Evolutionary conservation across 2,888 invertebrate species (phyloP).

Genomic region (Apomyelois bistriatella): DNA sequence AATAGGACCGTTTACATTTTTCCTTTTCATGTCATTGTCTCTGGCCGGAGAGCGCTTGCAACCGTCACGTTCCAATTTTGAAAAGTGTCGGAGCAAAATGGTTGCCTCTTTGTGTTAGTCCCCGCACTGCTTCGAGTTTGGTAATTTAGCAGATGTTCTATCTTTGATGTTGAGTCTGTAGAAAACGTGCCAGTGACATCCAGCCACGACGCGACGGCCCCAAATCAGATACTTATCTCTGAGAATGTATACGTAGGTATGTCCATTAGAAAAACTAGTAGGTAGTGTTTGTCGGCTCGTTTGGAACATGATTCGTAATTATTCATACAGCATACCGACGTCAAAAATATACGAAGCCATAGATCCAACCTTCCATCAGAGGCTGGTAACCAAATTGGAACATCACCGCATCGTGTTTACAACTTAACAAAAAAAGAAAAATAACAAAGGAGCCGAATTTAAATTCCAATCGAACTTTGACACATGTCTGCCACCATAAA

Average conservation of each 20-base stretch:
- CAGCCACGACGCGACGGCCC: conserved; percentile 24
- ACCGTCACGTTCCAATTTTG: conserved; percentile 80
- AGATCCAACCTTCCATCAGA: conserved; percentile 63
- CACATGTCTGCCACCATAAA: conserved; percentile 81
- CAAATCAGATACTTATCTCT: conserved; percentile 26
- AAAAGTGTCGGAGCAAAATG: conserved; percentile 80
- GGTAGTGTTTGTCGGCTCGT: conserved; percentile 29
- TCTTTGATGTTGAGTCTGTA: conserved; percentile 60
- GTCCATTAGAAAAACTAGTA: conserved; percentile 21
- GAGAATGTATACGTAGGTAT: conserved; percentile 22
- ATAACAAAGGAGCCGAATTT: conserved; percentile 79
- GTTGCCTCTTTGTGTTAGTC: conserved; percentile 71
- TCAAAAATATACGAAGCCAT: conserved; percentile 71
- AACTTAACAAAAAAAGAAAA: conserved; percentile 72
- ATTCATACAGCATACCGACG: conserved; percentile 72
- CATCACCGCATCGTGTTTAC: conserved; percentile 77
- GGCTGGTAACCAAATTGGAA: conserved; percentile 75
- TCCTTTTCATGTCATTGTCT: conserved; percentile 80
- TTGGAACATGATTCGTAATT: conserved; percentile 70
- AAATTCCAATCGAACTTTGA: conserved; percentile 80
- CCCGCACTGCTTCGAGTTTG: conserved; percentile 58
- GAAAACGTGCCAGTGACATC: conserved; percentile 36
- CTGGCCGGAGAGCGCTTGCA: conserved; percentile 75
- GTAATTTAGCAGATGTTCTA: conserved; percentile 73
- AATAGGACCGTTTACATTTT: conserved; percentile 79